phyloP scores from a whole-genome alignment of 2,797 vertebrate species.

The Rallus crepitans region DNA sequence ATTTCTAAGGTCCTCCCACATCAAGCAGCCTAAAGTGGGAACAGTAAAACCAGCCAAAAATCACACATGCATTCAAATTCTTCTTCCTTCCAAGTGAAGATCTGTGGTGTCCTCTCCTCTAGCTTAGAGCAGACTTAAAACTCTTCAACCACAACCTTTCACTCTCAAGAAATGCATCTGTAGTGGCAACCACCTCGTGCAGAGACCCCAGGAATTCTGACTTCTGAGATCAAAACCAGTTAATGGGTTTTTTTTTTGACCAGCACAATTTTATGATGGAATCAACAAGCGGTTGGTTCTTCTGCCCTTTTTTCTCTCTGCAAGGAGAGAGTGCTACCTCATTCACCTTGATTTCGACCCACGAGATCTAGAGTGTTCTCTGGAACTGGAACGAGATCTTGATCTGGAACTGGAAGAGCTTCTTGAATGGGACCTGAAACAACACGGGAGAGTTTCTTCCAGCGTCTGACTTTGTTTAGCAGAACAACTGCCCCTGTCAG shows the following conservation, averaged over 20 bases:
- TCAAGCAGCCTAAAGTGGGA: background rate
- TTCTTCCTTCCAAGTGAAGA: constrained; percentile 42
- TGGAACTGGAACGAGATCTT: constrained; percentile 94
- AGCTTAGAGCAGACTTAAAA: constrained; percentile 5
- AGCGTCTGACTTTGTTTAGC: constrained; percentile 67
- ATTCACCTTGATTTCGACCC: constrained; percentile 99
- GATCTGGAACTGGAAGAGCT: constrained; percentile 98
- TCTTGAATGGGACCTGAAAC: constrained; percentile 97
- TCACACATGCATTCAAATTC: constrained; percentile 11
- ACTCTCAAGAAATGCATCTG: constrained; percentile 31
- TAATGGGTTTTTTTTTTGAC: constrained; percentile 52
- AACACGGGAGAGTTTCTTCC: constrained; percentile 85
- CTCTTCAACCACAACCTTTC: background rate
- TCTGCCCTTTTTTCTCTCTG: constrained; percentile 86
- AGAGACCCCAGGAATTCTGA: constrained; percentile 49
- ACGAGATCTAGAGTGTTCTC: constrained; percentile 84
- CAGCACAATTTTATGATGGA: constrained; percentile 38
- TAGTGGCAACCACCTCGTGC: constrained; percentile 61
- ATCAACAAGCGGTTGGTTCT: constrained; percentile 48
- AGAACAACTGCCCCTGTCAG: background rate
- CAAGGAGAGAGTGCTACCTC: constrained; percentile 93
- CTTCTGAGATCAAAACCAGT: constrained; percentile 65
- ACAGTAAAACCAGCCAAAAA: background rate
- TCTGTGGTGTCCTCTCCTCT: background rate
- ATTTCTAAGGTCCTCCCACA: background rate